A percentile compares a stretch with the other conserved stretches of the same genome.
phyloP scores from a whole-genome alignment of 2,888 invertebrate genomes.

The Athripsodes cinereus region DNA sequence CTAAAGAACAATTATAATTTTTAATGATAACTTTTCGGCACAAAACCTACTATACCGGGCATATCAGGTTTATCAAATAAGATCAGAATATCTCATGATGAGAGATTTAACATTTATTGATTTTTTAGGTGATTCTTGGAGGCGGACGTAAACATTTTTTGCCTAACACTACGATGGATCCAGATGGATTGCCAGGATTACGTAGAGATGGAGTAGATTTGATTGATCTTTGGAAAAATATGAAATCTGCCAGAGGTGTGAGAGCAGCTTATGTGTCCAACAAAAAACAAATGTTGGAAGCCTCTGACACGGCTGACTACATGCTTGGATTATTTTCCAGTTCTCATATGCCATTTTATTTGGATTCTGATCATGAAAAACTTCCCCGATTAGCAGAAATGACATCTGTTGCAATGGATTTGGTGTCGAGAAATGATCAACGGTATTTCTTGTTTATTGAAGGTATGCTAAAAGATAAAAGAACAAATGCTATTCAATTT shows the following conservation, averaged over 20 bases:
- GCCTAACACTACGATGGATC: constrained; percentile 47
- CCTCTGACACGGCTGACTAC: constrained; percentile 44
- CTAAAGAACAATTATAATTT: too few relatives aligned
- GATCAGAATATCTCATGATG: too few relatives aligned
- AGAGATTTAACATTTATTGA: too few relatives aligned
- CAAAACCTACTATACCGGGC: too few relatives aligned
- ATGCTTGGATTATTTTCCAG: constrained; percentile 51
- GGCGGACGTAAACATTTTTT: constrained; percentile 68
- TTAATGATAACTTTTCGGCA: too few relatives aligned
- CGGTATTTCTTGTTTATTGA: constrained; percentile 57
- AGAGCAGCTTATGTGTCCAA: constrained; percentile 51
- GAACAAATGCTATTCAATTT: too few relatives aligned
- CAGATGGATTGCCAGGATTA: constrained; percentile 42
- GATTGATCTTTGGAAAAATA: constrained; percentile 59
- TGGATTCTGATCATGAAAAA: constrained; percentile 42
- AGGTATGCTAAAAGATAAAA: too few relatives aligned
- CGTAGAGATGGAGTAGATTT: constrained; percentile 59
- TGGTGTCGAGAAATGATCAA: constrained; percentile 48
- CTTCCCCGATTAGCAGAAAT: constrained; percentile 63
- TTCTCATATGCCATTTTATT: constrained; percentile 52
- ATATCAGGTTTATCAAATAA: too few relatives aligned
- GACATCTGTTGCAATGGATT: constrained; percentile 56
- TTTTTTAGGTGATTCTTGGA: constrained; percentile 59
- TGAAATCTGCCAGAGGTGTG: constrained; percentile 38
- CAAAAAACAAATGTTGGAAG: constrained; percentile 32